phyloP scores from a whole-genome alignment of 23 tunicate genomes.

The Halocynthia roretzi region DNA sequence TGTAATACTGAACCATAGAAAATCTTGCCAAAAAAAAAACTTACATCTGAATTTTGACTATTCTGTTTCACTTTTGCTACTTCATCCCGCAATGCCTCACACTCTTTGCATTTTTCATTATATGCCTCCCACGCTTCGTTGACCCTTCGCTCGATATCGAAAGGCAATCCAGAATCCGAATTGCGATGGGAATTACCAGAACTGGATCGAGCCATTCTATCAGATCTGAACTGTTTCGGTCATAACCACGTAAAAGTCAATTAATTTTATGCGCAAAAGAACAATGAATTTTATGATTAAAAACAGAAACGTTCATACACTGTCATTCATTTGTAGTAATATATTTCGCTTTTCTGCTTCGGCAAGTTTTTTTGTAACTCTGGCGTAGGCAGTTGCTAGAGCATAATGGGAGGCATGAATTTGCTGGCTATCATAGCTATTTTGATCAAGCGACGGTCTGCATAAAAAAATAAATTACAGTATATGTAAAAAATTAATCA shows the following conservation, averaged over 20 bases:
- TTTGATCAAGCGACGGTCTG: constrained; percentile 8
- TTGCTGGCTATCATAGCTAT: constrained; percentile 13
- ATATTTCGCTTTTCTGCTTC: constrained; percentile 34
- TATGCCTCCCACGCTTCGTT: constrained; percentile 86
- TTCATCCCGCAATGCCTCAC: constrained; percentile 68
- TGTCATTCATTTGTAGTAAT: constrained; percentile 16
- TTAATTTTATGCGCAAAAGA: not conserved
- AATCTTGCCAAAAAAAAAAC: not conserved
- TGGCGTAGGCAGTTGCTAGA: constrained; percentile 50
- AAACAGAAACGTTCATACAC: constrained; percentile 11
- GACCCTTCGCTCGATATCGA: constrained; percentile 34
- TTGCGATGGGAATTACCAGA: constrained; percentile 5
- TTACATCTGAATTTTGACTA: constrained; percentile 34
- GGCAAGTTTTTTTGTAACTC: constrained; percentile 32
- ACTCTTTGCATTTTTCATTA: constrained; percentile 62
- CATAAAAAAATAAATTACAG: not conserved
- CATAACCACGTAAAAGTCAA: constrained; percentile 7
- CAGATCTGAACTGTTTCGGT: constrained; percentile 5
- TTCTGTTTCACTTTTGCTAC: constrained; percentile 38
- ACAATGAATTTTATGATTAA: too few species aligned
- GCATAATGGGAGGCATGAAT: constrained; percentile 55
- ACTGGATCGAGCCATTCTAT: constrained; percentile 4
- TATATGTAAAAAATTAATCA: too few species aligned
- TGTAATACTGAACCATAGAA: too few species aligned
- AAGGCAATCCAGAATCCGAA: constrained; percentile 21